Evolutionary conservation across 2,888 invertebrate species (phyloP).

Genomic region (Luffia ferchaultella): DNA sequence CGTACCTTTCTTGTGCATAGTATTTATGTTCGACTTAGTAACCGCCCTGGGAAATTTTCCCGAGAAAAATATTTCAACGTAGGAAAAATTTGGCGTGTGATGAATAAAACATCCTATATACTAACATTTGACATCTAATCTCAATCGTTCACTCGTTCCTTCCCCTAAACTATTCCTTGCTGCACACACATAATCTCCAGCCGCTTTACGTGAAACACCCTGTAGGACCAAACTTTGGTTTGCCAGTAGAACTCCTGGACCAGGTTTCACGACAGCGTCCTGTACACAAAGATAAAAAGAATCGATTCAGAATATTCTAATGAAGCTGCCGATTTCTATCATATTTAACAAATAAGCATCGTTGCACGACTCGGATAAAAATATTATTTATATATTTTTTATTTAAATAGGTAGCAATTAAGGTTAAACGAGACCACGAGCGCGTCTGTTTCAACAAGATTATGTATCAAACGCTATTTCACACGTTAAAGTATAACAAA

Average conservation of each 20-base stretch:
- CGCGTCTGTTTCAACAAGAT: no score
- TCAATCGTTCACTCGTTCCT: slow-evolving; percentile 75
- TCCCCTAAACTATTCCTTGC: slow-evolving; percentile 82
- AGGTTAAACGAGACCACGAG: no score
- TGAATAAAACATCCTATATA: slow-evolving; percentile 9
- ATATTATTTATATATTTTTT: no score
- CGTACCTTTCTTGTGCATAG: no score
- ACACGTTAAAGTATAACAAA: no score
- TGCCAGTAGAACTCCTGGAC: slow-evolving; percentile 80
- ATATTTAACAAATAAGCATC: no score
- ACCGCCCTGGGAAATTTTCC: neutral
- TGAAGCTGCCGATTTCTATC: no score
- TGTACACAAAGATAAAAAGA: slow-evolving; percentile 35
- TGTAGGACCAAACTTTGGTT: slow-evolving; percentile 85
- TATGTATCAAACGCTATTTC: no score
- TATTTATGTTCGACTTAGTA: no score
- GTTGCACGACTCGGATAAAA: no score
- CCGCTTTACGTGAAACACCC: slow-evolving; percentile 74
- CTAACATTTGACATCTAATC: slow-evolving; percentile 82
- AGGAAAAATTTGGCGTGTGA: neutral
- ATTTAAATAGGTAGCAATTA: no score
- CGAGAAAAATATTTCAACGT: neutral
- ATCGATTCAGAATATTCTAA: no score
- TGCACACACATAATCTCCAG: slow-evolving; percentile 79
- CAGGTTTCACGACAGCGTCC: slow-evolving; percentile 75